These are phyloP conservation scores for Semotilus atromaculatus DNA, from an alignment of 2,797 vertebrate genomes.

Conservation along the genomic window DNA sequence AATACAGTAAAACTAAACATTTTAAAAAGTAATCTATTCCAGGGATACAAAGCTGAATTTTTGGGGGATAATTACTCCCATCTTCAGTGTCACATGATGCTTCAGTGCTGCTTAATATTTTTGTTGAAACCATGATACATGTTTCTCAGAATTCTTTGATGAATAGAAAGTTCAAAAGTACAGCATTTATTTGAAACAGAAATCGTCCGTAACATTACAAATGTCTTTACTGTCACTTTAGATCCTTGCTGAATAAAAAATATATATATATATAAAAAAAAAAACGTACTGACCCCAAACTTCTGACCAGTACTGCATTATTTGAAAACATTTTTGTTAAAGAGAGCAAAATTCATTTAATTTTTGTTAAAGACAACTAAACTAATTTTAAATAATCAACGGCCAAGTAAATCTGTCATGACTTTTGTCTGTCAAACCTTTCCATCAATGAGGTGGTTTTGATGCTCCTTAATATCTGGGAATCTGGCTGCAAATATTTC, in stretches of 20 bases:
- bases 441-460: slow-evolving; percentile 39
- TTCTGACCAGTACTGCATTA: neutral
- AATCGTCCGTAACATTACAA: neutral
- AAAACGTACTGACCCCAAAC: too few species aligned
- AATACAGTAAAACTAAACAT: neutral
- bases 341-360: too few species aligned
- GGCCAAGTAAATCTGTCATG: neutral
- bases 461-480: slow-evolving; percentile 35
- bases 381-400: too few species aligned
- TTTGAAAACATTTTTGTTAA: neutral
- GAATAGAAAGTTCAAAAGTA: neutral
- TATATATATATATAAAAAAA: too few species aligned
- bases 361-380: too few species aligned
- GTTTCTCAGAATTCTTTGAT: neutral
- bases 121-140: neutral
- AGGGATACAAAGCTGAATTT: too few species aligned
- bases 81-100: neutral
- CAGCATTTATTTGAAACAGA: neutral
- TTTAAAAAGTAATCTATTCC: neutral
- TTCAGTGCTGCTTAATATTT: neutral
- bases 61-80: too few species aligned
- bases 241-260: neutral
- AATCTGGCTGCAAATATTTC: slow-evolving; percentile 34
- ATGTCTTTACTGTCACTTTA: neutral
- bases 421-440: slow-evolving; percentile 13